Conservation (phyloP, 2,888 invertebrate species). For the Sisyra nigra region DNA sequence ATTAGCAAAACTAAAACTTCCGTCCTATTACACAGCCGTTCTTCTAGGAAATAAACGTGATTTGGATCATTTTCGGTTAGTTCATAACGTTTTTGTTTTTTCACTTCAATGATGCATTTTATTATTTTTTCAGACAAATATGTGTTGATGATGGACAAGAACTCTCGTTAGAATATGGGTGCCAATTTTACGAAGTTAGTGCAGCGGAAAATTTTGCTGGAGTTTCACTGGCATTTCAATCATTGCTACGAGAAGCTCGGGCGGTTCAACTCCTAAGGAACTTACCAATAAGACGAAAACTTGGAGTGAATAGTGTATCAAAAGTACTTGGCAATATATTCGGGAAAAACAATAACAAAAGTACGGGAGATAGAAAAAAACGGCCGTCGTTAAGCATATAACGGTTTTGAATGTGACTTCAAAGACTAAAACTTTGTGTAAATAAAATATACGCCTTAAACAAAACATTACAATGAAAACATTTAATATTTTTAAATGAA, state of each 20-base stretch:
- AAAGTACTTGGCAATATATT: constrained; percentile 67
- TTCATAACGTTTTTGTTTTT: constrained; percentile 6
- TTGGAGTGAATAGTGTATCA: constrained; percentile 62
- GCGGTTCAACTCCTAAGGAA: constrained; percentile 53
- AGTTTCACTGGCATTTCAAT: constrained; percentile 65
- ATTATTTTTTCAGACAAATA: constrained; percentile 38
- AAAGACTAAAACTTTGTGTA: neutral
- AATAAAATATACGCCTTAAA: neutral
- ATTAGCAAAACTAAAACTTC: constrained; percentile 52
- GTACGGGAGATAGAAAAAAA: constrained; percentile 56
- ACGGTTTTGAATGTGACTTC: neutral
- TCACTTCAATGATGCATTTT: neutral
- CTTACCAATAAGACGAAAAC: constrained; percentile 51
- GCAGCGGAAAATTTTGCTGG: constrained; percentile 71
- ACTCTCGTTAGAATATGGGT: constrained; percentile 56
- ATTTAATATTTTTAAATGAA: neutral
- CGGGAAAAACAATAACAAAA: constrained; percentile 44
- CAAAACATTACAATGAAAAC: neutral
- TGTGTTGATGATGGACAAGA: constrained; percentile 69
- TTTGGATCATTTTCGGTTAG: constrained; percentile 61
- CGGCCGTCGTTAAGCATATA: constrained; percentile 63
- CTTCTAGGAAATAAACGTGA: constrained; percentile 68
- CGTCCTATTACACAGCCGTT: constrained; percentile 60
- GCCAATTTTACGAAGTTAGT: constrained; percentile 73
- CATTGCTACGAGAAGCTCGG: constrained; percentile 55